Conservation (phyloP, 1,140 invertebrate genomes). For the Pectinophora gossypiella region DNA sequence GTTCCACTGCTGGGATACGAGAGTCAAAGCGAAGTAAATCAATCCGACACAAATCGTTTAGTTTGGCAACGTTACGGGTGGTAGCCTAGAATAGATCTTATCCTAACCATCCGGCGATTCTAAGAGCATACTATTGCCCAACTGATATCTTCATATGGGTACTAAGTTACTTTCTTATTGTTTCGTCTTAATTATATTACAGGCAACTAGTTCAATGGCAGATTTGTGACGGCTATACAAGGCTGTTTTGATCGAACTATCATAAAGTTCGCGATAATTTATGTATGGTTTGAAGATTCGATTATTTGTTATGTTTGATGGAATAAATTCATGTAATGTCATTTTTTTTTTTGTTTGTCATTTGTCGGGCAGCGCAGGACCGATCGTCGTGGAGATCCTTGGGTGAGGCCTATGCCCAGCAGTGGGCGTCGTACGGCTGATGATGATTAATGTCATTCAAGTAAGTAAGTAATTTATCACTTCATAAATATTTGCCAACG, state of each 20-base stretch:
- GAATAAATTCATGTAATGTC: too few relatives aligned
- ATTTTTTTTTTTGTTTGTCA: too few relatives aligned
- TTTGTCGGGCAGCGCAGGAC: too few relatives aligned
- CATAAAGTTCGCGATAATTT: too few relatives aligned
- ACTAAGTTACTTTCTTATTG: conserved; percentile 62
- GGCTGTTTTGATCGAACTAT: not conserved
- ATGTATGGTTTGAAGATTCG: too few relatives aligned
- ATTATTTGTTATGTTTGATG: too few relatives aligned
- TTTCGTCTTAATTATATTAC: conserved; percentile 49
- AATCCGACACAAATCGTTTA: conserved; percentile 35
- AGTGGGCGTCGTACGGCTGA: too few relatives aligned
- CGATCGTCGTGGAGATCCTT: too few relatives aligned
- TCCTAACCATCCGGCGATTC: conserved; percentile 62
- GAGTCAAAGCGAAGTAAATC: conserved; percentile 33
- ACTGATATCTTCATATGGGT: conserved; percentile 28
- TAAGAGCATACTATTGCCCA: conserved; percentile 41
- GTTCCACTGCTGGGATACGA: conserved; percentile 5
- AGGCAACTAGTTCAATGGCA: conserved; percentile 39
- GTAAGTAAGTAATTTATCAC: too few relatives aligned
- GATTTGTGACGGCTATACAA: conserved; percentile 7
- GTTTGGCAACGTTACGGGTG: conserved; percentile 52
- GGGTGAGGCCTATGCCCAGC: too few relatives aligned
- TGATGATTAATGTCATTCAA: too few relatives aligned
- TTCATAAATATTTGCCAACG: too few relatives aligned
- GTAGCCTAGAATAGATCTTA: conserved; percentile 31